Conservation (phyloP, 2,113 vertebrate genomes). For the Alaudala cheleensis region DNA sequence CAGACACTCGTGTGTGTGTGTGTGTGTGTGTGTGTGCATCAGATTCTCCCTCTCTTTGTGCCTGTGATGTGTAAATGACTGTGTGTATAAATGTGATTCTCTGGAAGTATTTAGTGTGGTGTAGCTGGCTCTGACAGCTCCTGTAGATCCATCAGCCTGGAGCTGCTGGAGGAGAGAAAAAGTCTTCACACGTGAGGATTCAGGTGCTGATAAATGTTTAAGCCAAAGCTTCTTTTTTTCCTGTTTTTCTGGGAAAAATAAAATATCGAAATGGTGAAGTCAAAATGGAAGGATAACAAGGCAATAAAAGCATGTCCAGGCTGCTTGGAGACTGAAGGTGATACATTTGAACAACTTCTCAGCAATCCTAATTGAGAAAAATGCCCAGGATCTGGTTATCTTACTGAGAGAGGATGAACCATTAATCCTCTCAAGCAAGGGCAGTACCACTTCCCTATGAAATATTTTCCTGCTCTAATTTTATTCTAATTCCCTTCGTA, state of each 20-base stretch:
- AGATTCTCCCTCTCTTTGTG: neutral
- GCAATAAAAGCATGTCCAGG: neutral
- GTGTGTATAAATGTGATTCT: neutral
- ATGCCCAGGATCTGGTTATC: neutral
- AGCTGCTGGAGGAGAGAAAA: neutral
- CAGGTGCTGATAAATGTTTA: neutral
- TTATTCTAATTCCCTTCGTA: neutral
- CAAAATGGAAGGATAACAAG: neutral
- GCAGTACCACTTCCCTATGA: neutral
- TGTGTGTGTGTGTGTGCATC: neutral
- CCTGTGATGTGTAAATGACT: neutral
- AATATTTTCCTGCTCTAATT: neutral
- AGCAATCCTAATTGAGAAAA: neutral
- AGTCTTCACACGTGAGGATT: neutral
- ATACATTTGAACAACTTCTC: neutral
- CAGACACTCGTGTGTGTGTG: fast-evolving
- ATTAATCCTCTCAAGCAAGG: neutral
- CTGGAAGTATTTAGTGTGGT: neutral
- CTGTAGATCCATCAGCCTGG: neutral
- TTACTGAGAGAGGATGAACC: neutral
- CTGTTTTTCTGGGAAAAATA: neutral
- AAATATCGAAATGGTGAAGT: neutral
- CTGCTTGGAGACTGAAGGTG: neutral
- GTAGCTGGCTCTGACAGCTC: neutral
- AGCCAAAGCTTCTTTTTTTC: neutral